Conservation (phyloP, 2,888 invertebrate genomes). For the Noctua janthina region DNA sequence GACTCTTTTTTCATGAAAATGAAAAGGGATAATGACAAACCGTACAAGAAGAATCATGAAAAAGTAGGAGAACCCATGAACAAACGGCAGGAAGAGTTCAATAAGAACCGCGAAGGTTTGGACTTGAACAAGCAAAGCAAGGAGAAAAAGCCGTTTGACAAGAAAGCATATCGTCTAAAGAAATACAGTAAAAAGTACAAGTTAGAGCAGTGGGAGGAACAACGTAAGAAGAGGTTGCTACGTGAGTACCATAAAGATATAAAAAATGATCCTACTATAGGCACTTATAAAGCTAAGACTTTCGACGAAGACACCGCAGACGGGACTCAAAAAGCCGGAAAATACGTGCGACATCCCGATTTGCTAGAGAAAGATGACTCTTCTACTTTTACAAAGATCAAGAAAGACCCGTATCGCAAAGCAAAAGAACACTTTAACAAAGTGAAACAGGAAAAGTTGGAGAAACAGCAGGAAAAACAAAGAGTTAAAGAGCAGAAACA, state of each 20-base stretch:
- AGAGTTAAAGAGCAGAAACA: conserved; percentile 90
- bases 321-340: conserved; percentile 74
- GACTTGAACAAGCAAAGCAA: conserved; percentile 62
- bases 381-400: conserved; percentile 65
- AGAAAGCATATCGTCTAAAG: conserved; percentile 92
- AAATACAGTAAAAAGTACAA: conserved; percentile 93
- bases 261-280: conserved; percentile 83
- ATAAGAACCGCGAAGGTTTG: conserved; percentile 73
- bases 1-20: conserved; percentile 83
- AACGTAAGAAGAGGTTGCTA: conserved; percentile 90
- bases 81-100: conserved; percentile 77
- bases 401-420: conserved; percentile 85
- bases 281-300: conserved; percentile 86
- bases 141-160: conserved; percentile 92
- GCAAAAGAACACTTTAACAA: conserved; percentile 89
- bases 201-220: conserved; percentile 92
- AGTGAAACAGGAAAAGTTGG: conserved; percentile 89
- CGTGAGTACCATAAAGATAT: conserved; percentile 90
- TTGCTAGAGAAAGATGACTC: conserved; percentile 75
- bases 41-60: conserved; percentile 49
- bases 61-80: conserved; percentile 54
- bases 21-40: conserved; percentile 66
- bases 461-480: conserved; percentile 85
- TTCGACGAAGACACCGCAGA: conserved; percentile 88
- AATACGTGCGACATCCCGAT: conserved; percentile 86